Evolutionary conservation across 2,888 invertebrate species (phyloP).

Genomic region (Pristionchus japonicus): DNA sequence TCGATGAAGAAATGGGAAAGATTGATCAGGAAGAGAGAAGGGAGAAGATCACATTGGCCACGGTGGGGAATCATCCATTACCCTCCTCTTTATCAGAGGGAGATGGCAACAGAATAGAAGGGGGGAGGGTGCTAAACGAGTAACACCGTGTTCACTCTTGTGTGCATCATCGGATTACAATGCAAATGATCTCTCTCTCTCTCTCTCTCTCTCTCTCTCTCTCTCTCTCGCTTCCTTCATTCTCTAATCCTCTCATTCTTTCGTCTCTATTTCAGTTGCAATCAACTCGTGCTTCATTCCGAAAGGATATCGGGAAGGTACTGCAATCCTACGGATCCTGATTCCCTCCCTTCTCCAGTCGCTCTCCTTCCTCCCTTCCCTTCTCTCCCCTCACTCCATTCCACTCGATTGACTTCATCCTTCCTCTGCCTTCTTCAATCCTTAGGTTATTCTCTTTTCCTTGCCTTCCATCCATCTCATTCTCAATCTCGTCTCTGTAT

Average conservation of each 20-base stretch:
- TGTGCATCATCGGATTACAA: too few species aligned
- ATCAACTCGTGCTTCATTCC: not conserved
- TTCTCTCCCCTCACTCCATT: not conserved
- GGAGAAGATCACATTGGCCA: not conserved
- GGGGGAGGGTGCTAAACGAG: not conserved
- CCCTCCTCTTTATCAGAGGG: not conserved
- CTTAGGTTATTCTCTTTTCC: conserved; percentile 9
- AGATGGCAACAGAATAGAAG: not conserved
- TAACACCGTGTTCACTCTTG: too few species aligned
- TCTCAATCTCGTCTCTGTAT: conserved; percentile 42
- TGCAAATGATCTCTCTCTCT: too few species aligned
- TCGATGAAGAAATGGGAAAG: conserved; percentile 22
- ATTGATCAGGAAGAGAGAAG: conserved; percentile 9
- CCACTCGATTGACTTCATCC: conserved; percentile 28
- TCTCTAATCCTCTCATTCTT: not conserved
- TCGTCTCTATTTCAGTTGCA: not conserved
- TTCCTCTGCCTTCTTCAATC: not conserved
- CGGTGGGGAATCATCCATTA: not conserved
- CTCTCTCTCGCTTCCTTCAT: not conserved
- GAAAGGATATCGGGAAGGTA: not conserved
- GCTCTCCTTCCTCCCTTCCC: conserved; percentile 11
- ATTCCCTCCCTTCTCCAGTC: not conserved
- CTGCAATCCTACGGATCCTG: not conserved
- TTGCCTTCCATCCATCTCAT: conserved; percentile 34
- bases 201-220: not conserved